Evolutionary conservation across 2,797 vertebrate species (phyloP).

Genomic region (Amphiprion clarkii): DNA sequence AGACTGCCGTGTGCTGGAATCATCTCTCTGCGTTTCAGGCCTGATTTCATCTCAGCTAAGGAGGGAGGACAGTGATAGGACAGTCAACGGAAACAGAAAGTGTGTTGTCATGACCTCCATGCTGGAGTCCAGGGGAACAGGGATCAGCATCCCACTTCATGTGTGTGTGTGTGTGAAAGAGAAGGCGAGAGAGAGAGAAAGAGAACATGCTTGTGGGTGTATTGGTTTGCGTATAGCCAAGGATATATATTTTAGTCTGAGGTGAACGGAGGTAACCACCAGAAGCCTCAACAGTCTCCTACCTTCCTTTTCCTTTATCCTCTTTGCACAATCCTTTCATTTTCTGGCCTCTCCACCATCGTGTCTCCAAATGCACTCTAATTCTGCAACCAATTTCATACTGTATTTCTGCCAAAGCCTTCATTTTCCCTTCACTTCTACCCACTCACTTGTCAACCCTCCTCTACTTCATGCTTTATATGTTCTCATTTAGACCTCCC

Average conservation of each 20-base stretch:
- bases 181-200: constrained; percentile 7
- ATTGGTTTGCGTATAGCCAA: constrained; percentile 38
- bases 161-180: constrained; percentile 19
- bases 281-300: constrained; percentile 49
- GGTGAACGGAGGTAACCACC: constrained; percentile 55
- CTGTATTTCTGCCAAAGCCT: constrained; percentile 64
- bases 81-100: constrained; percentile 32
- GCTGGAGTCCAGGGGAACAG: constrained; percentile 17
- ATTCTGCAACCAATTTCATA: constrained; percentile 71
- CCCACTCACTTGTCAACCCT: constrained; percentile 74
- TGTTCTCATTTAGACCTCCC: constrained; percentile 62
- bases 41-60: constrained; percentile 54
- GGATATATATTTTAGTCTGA: constrained; percentile 49
- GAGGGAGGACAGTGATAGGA: constrained; percentile 23
- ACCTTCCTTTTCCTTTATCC: constrained; percentile 52
- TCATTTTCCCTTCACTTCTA: constrained; percentile 66
- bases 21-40: constrained; percentile 66
- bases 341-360: constrained; percentile 45
- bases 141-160: constrained; percentile 11
- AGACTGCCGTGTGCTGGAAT: constrained; percentile 69
- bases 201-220: constrained; percentile 31
- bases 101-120: constrained; percentile 25
- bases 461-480: constrained; percentile 50
- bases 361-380: constrained; percentile 53
- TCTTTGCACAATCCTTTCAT: constrained; percentile 64